Evolutionary conservation across 2,113 vertebrate species (phyloP), one percentile per base, ranked within the genome.

Genomic region (Erythrocercus mccallii): DNA sequence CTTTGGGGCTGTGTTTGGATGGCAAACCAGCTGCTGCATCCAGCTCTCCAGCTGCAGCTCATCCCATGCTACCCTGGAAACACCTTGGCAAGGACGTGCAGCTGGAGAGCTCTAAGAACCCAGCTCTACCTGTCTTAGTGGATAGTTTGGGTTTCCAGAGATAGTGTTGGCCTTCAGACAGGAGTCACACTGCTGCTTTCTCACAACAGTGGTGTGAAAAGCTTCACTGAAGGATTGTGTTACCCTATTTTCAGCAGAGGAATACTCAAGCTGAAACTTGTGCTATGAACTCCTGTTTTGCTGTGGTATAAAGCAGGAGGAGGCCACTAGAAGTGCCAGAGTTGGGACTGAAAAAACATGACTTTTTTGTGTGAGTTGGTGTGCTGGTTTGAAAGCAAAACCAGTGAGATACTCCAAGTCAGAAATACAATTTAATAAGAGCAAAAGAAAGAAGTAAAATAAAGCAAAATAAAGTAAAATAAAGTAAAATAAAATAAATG

Each of bases 211-310:
- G 14, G 8, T 3, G 1, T 37, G 11, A 83, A 86, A 85, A 44
- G 0, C 14, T 65, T 42, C 1, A 2, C 9, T 83, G 31, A n/a
- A 57, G 37, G 9, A 23, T 33, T 50, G 23, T 5, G 17, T 25
- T 86, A 2, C 16, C 13, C 21, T 51, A 2, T 51, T 64, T 66
- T 81, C 60, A 58, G 12, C 33, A 70, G 28, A 25, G 40, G 19
- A 12, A 3, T 48, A 12, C 21, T 58, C 42, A 74, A 20, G 14
- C 13, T 70, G 61, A 77, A 92, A 68, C 5, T 58, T 54, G 14
- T 62, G 15, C 42, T 68, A 2, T 0, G 7, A 71, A 12, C 16
- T 81, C 31, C 28, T 9, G 0, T 69, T 86, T 35, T 58, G 6
- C 42, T 47, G 13, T 33, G 10, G 24, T 27, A 23, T 40, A n/a